Percentiles rank a stretch among this genome's conserved stretches.
These are phyloP conservation scores for Leptobrachium leishanense DNA, from an alignment of 2,113 vertebrate species.

Conservation along the genomic window DNA sequence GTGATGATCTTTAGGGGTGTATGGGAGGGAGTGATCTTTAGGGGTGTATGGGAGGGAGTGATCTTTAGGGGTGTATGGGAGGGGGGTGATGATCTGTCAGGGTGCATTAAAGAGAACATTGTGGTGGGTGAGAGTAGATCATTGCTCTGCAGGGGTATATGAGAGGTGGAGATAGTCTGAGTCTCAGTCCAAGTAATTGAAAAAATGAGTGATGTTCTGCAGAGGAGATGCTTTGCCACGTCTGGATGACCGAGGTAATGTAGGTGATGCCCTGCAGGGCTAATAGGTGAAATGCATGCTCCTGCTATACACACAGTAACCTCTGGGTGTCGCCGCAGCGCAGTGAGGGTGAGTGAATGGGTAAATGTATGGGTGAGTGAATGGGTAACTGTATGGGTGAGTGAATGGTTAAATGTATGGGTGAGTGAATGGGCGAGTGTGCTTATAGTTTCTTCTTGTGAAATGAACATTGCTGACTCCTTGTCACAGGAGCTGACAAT, in stretches of 20 bases:
- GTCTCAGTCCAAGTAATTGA: background rate
- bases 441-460: conserved; percentile 7
- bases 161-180: background rate
- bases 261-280: background rate
- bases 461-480: background rate
- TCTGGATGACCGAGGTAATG: background rate
- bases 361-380: background rate
- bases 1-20: background rate
- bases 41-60: no score
- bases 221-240: no score
- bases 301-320: conserved; percentile 32
- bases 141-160: background rate
- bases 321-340: conserved; percentile 27
- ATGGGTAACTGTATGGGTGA: background rate
- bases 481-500: background rate
- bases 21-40: background rate
- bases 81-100: no score
- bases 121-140: no score
- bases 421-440: background rate
- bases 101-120: no score
- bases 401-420: background rate
- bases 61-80: no score
- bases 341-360: background rate
- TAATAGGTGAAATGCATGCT: conserved; percentile 2
- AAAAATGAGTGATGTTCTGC: no score